Evolutionary conservation across 1,140 invertebrate species (phyloP).

Genomic region (Cephus cinctus): DNA sequence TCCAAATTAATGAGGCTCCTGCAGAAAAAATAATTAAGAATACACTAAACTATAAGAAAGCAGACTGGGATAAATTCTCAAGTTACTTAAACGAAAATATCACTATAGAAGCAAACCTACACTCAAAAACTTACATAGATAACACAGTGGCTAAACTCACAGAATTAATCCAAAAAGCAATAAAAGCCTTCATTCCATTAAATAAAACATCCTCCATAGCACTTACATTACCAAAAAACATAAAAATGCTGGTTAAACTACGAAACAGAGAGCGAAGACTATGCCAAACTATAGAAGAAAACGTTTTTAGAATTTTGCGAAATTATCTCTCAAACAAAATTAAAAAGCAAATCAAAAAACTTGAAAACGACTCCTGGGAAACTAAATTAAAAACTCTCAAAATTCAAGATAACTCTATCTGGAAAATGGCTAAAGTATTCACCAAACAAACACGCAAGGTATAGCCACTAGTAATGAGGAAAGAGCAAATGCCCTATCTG

Average conservation of each 20-base stretch:
- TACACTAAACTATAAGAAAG: no score
- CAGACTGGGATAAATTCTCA: no score
- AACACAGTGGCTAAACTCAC: background rate
- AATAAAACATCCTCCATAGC: background rate
- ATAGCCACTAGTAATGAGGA: background rate
- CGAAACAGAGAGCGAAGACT: constrained; percentile 4
- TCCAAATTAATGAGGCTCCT: background rate
- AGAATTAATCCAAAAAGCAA: background rate
- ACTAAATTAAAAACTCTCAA: constrained; percentile 1
- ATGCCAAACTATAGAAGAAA: background rate
- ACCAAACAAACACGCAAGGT: background rate
- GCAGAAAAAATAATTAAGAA: no score
- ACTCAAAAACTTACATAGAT: constrained; percentile 1
- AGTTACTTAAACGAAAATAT: no score
- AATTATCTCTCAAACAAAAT: constrained; percentile 2
- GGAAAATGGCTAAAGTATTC: constrained; percentile 7
- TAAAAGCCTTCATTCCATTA: background rate
- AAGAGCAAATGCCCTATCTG: constrained; percentile 4
- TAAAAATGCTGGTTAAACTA: constrained; percentile 1
- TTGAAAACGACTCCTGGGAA: background rate
- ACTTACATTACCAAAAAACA: background rate
- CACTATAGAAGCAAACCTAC: no score
- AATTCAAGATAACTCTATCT: constrained; percentile 8
- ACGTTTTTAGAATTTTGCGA: no score
- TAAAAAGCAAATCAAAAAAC: background rate